Conservation (phyloP, 2,113 vertebrate species). For the Cololabis saira region DNA sequence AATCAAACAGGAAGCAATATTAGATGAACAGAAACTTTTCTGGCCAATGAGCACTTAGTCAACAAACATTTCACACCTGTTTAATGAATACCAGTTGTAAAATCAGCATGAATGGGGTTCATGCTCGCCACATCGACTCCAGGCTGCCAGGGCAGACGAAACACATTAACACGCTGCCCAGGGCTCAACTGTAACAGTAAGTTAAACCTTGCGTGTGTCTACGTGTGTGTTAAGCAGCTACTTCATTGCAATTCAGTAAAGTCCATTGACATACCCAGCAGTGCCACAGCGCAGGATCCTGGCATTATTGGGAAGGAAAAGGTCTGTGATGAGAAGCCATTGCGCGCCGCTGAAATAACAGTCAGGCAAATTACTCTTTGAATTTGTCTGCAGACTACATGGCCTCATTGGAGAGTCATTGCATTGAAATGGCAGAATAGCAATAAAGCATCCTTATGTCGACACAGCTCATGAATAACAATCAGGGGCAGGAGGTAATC, state of each 20-base stretch:
- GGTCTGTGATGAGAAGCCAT: conserved; percentile 60
- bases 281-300: conserved; percentile 9
- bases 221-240: conserved; percentile 33
- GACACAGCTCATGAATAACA: conserved; percentile 71
- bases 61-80: too few species aligned
- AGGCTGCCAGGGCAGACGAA: too few species aligned
- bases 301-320: conserved; percentile 46
- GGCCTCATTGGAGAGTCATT: conserved; percentile 69
- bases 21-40: too few species aligned
- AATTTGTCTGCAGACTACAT: conserved; percentile 68
- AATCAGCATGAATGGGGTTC: too few species aligned
- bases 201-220: neutral
- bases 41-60: too few species aligned
- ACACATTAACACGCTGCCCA: too few species aligned
- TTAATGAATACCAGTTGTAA: too few species aligned
- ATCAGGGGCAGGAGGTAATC: conserved; percentile 59
- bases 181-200: too few species aligned
- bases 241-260: conserved; percentile 39
- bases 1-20: too few species aligned
- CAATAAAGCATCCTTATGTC: conserved; percentile 61
- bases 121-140: too few species aligned
- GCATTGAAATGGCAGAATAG: conserved; percentile 63
- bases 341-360: conserved; percentile 67
- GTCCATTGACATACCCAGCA: conserved; percentile 18
- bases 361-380: conserved; percentile 66